Conservation (phyloP, 1,140 invertebrate species). For the Drosophila willistoni region DNA sequence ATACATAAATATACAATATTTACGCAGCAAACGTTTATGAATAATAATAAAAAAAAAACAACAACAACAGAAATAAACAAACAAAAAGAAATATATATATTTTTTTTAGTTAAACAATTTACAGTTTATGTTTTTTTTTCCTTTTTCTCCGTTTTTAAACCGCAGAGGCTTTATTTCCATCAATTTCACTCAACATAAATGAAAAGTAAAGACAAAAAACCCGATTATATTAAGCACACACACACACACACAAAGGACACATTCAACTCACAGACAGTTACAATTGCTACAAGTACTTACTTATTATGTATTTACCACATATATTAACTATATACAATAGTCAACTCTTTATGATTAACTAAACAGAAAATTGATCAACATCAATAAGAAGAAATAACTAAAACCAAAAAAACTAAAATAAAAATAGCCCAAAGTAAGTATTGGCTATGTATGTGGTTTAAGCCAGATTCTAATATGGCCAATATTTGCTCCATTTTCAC, state of each 20-base stretch:
- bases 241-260: conserved; percentile 18
- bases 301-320: conserved; percentile 38
- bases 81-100: conserved; percentile 6
- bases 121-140: conserved; percentile 49
- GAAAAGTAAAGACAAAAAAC: conserved; percentile 25
- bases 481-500: conserved; percentile 83
- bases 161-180: conserved; percentile 56
- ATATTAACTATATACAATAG: conserved; percentile 57
- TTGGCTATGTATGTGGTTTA: conserved; percentile 51
- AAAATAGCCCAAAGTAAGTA: conserved; percentile 82
- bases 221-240: conserved; percentile 58
- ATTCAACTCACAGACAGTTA: conserved; percentile 24
- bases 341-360: conserved; percentile 43
- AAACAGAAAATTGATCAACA: conserved; percentile 39
- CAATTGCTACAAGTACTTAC: conserved; percentile 59
- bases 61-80: conserved; percentile 23
- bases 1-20: conserved; percentile 59
- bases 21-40: conserved; percentile 78
- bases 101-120: conserved; percentile 71
- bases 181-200: conserved; percentile 35
- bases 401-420: conserved; percentile 46
- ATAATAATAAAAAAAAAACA: conserved; percentile 60
- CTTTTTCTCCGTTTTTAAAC: conserved; percentile 23
- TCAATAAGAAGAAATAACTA: conserved; percentile 30
- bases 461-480: conserved; percentile 49